Conservation (phyloP, 2,797 vertebrate species). For the Hippopotamyrus pictus region DNA sequence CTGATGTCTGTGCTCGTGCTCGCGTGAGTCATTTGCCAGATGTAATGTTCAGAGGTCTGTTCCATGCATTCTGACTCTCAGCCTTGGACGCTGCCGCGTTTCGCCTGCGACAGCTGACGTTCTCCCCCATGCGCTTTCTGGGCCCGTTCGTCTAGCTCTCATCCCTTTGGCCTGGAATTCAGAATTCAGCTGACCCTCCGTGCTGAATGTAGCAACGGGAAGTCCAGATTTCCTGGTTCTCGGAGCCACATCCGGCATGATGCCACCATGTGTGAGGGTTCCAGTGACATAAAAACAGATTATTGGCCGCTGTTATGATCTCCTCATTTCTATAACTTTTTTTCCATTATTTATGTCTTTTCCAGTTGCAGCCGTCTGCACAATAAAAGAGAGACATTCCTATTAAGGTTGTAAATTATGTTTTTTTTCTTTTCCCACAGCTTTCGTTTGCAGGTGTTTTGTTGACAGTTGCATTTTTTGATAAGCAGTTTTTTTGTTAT, state of each 20-base stretch:
- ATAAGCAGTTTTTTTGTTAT: not conserved
- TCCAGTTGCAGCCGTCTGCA: not conserved
- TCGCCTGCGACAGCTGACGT: not conserved
- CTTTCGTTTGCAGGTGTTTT: not conserved
- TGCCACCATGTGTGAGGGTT: not conserved
- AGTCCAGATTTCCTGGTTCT: not conserved
- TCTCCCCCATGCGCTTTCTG: not conserved
- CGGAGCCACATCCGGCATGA: not conserved
- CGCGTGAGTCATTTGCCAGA: constrained; percentile 17
- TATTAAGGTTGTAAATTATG: not conserved
- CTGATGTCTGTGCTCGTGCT: not conserved
- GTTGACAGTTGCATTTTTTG: not conserved
- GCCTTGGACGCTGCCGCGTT: not conserved
- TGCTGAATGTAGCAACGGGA: not conserved
- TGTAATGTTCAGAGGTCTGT: constrained; percentile 9
- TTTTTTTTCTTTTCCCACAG: not conserved
- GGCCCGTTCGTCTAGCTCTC: not conserved
- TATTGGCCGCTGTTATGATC: not conserved
- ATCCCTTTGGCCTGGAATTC: not conserved
- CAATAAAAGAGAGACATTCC: not conserved
- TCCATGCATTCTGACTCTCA: not conserved
- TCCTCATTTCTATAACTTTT: not conserved
- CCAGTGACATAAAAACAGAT: not conserved
- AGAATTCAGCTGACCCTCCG: not conserved
- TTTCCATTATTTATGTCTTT: not conserved